Conservation (phyloP, 1,140 invertebrate genomes). For the Leptopilina boulardi region DNA sequence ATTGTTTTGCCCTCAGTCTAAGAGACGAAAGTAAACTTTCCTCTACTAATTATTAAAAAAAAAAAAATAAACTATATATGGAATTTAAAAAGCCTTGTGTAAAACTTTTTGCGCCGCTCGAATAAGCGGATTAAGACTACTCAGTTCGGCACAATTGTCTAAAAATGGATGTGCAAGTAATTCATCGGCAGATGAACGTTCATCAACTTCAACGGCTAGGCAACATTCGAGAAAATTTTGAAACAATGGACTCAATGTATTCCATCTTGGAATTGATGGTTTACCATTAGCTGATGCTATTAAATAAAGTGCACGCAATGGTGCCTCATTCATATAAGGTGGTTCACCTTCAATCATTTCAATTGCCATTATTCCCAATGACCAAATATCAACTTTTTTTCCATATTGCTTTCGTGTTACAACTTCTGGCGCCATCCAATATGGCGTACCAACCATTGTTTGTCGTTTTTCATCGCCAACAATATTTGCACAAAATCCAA, state of each 20-base stretch:
- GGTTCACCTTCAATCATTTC: slow-evolving; percentile 99
- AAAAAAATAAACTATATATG: neutral
- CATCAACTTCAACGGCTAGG: slow-evolving; percentile 94
- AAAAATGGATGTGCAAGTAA: slow-evolving; percentile 94
- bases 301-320: slow-evolving; percentile 94
- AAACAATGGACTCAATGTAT: slow-evolving; percentile 85
- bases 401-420: slow-evolving; percentile 90
- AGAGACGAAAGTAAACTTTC: too few species aligned
- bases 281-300: slow-evolving; percentile 94
- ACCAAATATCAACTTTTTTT: slow-evolving; percentile 97
- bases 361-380: slow-evolving; percentile 97
- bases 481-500: slow-evolving; percentile 97
- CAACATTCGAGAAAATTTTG: slow-evolving; percentile 93
- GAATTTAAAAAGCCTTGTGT: slow-evolving; percentile 76
- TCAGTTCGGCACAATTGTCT: slow-evolving; percentile 88
- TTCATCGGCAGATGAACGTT: slow-evolving; percentile 89
- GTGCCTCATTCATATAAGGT: slow-evolving; percentile 83
- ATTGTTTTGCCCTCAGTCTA: too few species aligned
- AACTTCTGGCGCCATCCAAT: slow-evolving; percentile 92
- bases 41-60: too few species aligned
- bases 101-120: slow-evolving; percentile 89
- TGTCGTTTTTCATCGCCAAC: slow-evolving; percentile 95
- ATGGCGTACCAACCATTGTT: slow-evolving; percentile 96
- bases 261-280: slow-evolving; percentile 91
- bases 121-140: slow-evolving; percentile 92